phyloP scores from a whole-genome alignment of 1,140 invertebrate genomes.

The Hydropsyche tenuis region DNA sequence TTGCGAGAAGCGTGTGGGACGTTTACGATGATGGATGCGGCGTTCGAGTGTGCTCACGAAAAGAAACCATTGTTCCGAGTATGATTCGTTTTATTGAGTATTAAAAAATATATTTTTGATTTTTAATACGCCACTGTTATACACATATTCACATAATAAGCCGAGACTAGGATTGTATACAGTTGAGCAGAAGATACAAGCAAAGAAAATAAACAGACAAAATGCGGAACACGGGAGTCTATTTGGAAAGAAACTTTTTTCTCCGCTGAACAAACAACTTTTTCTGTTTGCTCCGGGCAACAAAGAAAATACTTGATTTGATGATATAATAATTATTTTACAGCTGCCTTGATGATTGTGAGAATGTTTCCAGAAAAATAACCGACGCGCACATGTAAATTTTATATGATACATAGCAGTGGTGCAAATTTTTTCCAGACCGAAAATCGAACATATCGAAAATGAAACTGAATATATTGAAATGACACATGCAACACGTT shows the following conservation, averaged over 20 bases:
- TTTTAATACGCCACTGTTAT: conserved; percentile 8
- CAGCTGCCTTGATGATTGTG: conserved; percentile 33
- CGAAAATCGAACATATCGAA: not conserved
- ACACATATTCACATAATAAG: not conserved
- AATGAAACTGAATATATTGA: not conserved
- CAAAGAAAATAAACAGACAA: conserved; percentile 49
- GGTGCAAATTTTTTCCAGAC: too few relatives aligned
- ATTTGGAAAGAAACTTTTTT: conserved; percentile 46
- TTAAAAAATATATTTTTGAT: not conserved
- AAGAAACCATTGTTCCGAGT: too few relatives aligned
- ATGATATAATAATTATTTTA: conserved; percentile 38
- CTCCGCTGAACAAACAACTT: conserved; percentile 27
- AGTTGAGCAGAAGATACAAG: conserved; percentile 36
- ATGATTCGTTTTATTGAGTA: too few relatives aligned
- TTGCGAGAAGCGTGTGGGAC: too few relatives aligned
- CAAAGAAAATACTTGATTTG: conserved; percentile 40
- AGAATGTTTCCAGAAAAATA: conserved; percentile 15
- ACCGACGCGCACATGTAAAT: too few relatives aligned
- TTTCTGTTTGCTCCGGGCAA: conserved; percentile 35
- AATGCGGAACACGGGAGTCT: conserved; percentile 50
- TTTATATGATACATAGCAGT: too few relatives aligned
- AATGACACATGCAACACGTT: conserved; percentile 37
- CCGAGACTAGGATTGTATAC: conserved; percentile 14
- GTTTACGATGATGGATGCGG: too few relatives aligned
- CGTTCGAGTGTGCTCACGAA: too few relatives aligned